Evolutionary conservation across 2,797 vertebrate species (phyloP).

Genomic region (Champsocephalus esox): DNA sequence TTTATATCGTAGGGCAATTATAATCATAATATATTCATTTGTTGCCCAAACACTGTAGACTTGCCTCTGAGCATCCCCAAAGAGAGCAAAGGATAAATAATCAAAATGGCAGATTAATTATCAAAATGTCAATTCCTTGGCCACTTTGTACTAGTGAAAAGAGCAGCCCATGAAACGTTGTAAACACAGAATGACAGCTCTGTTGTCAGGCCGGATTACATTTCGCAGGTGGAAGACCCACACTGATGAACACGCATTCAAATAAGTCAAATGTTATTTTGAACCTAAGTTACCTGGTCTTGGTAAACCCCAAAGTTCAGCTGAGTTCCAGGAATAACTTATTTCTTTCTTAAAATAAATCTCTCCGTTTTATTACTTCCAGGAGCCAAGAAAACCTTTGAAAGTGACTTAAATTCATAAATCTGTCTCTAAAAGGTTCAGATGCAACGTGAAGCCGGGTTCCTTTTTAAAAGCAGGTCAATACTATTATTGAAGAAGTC

Average conservation of each 20-base stretch:
- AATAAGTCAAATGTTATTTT: not conserved
- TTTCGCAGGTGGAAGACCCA: not conserved
- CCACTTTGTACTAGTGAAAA: slow-evolving; percentile 35
- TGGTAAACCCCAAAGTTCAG: too few relatives aligned
- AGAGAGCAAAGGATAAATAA: slow-evolving; percentile 6
- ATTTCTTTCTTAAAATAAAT: not conserved
- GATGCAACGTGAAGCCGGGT: too few relatives aligned
- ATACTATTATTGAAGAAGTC: too few relatives aligned
- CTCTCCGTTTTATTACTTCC: not conserved
- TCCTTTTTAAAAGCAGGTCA: too few relatives aligned
- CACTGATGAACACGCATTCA: too few relatives aligned
- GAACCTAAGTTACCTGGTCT: not conserved
- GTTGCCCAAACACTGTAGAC: slow-evolving; percentile 9
- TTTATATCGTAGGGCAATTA: not conserved
- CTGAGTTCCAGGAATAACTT: not conserved
- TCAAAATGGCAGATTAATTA: slow-evolving; percentile 74
- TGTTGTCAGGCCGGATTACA: too few relatives aligned
- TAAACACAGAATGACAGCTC: too few relatives aligned
- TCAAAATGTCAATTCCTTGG: slow-evolving; percentile 64
- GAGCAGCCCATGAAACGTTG: slow-evolving; percentile 50
- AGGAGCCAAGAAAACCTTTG: not conserved
- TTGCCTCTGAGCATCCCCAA: slow-evolving; percentile 8
- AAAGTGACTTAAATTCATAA: not conserved
- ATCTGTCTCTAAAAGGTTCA: too few relatives aligned
- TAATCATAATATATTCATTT: slow-evolving; percentile 16